Conservation (phyloP, 2,888 invertebrate species). For the Chirona hameri region DNA sequence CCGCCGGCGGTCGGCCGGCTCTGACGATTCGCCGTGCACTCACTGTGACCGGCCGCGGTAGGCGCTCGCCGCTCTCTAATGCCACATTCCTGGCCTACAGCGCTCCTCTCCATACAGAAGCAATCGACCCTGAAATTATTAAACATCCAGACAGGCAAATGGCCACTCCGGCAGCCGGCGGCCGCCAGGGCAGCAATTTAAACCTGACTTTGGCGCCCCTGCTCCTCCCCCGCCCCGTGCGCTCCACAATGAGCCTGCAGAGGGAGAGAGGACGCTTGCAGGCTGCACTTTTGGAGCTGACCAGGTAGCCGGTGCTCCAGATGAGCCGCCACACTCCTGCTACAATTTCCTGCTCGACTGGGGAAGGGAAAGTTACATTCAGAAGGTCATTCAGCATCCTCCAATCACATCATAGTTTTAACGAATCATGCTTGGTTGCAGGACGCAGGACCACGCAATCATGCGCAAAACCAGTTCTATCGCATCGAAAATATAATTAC, state of each 20-base stretch:
- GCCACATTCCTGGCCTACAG: conserved; percentile 22
- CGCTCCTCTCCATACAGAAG: conserved; percentile 13
- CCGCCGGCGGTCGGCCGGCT: too few relatives aligned
- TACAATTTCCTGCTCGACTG: background rate
- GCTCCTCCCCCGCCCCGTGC: background rate
- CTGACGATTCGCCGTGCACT: too few relatives aligned
- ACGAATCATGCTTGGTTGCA: too few relatives aligned
- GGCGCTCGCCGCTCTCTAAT: background rate
- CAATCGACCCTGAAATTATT: conserved; percentile 27
- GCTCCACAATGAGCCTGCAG: background rate
- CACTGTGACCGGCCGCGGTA: background rate
- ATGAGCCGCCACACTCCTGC: background rate
- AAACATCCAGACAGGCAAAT: conserved; percentile 26
- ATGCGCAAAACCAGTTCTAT: too few relatives aligned
- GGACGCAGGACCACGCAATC: too few relatives aligned
- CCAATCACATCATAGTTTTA: too few relatives aligned
- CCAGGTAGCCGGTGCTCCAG: background rate
- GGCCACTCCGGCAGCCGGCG: background rate
- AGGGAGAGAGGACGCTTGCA: background rate
- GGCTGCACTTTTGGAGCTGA: background rate
- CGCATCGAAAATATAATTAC: too few relatives aligned
- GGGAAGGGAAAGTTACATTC: background rate
- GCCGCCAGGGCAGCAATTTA: background rate
- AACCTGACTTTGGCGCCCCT: background rate
- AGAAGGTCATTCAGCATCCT: too few relatives aligned